Base-by-base conservation (phyloP, 2,888 invertebrate species). In the Tetragonula carbonaria region DNA sequence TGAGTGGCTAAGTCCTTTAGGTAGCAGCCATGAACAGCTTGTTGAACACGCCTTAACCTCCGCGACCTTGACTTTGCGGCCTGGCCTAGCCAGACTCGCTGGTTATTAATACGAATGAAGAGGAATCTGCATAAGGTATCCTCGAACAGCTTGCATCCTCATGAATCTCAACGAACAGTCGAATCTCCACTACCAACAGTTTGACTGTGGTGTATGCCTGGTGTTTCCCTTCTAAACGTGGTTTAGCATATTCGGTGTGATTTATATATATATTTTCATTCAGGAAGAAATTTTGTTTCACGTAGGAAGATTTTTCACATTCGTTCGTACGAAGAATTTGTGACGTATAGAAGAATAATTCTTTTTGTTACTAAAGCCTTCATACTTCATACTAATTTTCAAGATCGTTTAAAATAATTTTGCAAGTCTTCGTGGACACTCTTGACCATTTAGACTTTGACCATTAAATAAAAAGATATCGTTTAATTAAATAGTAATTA, bases 41-140 rank as follows among this genome's bases (percentile, higher is more conserved):
- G 86, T 86, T 84, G 83, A 84, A 86, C 86, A 86, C 84, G 86
- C 86, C 86, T 86, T 83, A 86, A 86, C 86, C 86, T 38, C 78
- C 45, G 57, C 28, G 78, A 80, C 84, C 86, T 79, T 86, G 63
- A 84, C 74, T 86, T 77, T 80, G 78, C 86, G 86, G 86, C 62
- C 80, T 78, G 78, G 53, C 63, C 68, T 65, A 53, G 72, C 73
- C 78, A 83, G 75, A 53, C 67, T 76, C 74, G 13, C 59, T 33
- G 72, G 77, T 86, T 86, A 86, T 86, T 86, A 86, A 86, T 86
- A 86, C 80, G 81, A 86, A 77, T 53, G 86, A 72, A 59, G 71
- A 16, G 57, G 83, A 80, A 86, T 86, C 83, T 85, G 80, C 83
- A 85, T 85, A 73, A 78, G 74, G 77, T 23, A 86, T 80, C 57